These are phyloP conservation scores for Lathronympha strigana DNA, from an alignment of 2,888 invertebrate genomes.

Conservation along the genomic window DNA sequence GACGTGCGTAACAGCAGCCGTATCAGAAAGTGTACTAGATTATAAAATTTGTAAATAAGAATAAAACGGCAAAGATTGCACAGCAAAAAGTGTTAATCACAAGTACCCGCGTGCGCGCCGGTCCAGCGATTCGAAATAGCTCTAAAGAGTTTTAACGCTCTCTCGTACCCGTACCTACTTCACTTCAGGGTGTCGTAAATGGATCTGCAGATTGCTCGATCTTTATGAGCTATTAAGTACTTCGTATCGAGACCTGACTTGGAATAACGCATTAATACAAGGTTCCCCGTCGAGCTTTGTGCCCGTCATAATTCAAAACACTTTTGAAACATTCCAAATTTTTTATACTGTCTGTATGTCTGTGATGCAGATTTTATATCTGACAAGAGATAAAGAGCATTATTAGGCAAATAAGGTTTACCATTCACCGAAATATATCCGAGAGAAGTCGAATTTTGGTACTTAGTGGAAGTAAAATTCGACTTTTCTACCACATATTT, in stretches of 20 bases:
- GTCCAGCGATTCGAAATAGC: conserved; percentile 70
- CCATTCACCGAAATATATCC: no score
- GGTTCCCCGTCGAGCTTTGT: conserved; percentile 47
- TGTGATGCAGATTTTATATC: no score
- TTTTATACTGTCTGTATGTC: background rate
- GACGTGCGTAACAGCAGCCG: conserved; percentile 55
- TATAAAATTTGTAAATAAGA: conserved; percentile 49
- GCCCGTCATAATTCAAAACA: conserved; percentile 52
- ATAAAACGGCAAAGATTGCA: conserved; percentile 59
- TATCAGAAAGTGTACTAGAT: conserved; percentile 57
- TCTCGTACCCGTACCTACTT: conserved; percentile 47
- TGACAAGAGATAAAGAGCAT: no score
- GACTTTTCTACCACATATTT: no score
- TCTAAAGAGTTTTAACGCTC: conserved; percentile 57
- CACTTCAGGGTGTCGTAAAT: conserved; percentile 66
- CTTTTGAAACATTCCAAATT: background rate
- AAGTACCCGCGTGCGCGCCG: conserved; percentile 57
- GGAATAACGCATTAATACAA: conserved; percentile 50
- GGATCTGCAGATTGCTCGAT: conserved; percentile 55
- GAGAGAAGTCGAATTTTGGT: no score
- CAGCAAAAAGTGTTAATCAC: conserved; percentile 72
- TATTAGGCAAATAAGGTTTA: no score
- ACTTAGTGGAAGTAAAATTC: no score
- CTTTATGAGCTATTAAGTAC: conserved; percentile 69
- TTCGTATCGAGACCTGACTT: conserved; percentile 56